These are phyloP conservation scores for Cygnus buccinator DNA, from an alignment of 2,113 vertebrate genomes.

Conservation along the genomic window DNA sequence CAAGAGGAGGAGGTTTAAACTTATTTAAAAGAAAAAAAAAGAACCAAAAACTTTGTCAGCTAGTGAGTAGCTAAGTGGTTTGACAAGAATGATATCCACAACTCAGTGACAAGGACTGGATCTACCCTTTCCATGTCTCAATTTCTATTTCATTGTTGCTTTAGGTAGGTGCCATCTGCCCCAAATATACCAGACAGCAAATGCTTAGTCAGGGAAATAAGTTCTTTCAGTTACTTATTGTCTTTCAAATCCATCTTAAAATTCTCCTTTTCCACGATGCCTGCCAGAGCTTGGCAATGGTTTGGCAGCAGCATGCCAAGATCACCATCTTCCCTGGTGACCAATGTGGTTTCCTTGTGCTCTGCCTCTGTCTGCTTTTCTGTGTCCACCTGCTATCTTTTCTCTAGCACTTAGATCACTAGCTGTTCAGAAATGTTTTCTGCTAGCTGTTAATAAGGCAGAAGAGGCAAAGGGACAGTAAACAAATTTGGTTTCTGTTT, in stretches of 20 bases:
- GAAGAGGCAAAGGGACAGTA: background rate
- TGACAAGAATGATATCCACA: background rate
- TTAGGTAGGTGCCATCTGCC: background rate
- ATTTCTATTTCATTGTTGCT: background rate
- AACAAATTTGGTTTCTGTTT: background rate
- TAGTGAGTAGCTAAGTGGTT: constrained; percentile 10
- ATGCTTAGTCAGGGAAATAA: background rate
- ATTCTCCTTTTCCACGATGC: background rate
- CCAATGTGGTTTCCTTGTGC: background rate
- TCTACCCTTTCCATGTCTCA: background rate
- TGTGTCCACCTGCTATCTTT: background rate
- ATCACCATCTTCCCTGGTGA: background rate
- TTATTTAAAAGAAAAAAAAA: background rate
- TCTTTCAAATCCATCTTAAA: background rate
- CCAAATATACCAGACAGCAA: background rate
- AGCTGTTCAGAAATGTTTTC: background rate
- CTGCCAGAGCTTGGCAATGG: background rate
- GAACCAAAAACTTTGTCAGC: constrained; percentile 36
- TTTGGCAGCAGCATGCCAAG: background rate
- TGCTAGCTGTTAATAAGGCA: background rate
- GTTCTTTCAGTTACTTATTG: background rate
- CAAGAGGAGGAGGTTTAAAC: constrained; percentile 75
- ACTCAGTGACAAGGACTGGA: background rate
- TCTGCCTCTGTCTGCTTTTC: background rate
- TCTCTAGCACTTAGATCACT: background rate